Base-by-base conservation (phyloP, 2,888 invertebrate genomes). In the Argyresthia albistria region DNA sequence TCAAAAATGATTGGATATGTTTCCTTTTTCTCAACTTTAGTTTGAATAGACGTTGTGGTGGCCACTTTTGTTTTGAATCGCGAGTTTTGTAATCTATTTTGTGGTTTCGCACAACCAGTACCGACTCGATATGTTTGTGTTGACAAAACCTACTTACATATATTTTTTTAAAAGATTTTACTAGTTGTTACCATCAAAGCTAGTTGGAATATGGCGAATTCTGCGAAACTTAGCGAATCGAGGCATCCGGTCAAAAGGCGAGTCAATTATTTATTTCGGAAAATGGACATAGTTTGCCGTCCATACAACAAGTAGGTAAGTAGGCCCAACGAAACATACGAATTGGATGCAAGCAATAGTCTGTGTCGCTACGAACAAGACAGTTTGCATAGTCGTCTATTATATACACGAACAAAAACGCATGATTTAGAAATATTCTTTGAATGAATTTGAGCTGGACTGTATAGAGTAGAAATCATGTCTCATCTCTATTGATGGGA, bases 81-180 rank as follows among this genome's bases (percentile, higher is more conserved):
- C 63, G 67, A 63, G 61, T 68, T 65, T 66, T 68, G 64, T 63
- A 63, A 64, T 66, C 62, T 57, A 57, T 58, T 61, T 63, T 65
- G 68, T 65, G 65, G 25, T 69, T 70, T 67, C 64, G 66, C 72
- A 68, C 70, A 67, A 69, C n/a, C 62, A 66, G 69, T 63, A 55
- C 56, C 55, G 54, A 45, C 53, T 49, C 58, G 55, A 52, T 58
- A 59, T 69, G 66, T 67, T 70, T 71, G 74, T 69, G 73, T 67
- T 66, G 57, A 60, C 62, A 66, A 66, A 70, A 67, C 68, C 67
- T 59, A 25, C 25, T 61, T 9, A 39, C 66, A 70, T 72, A 72
- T 74, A 65, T 67, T 65, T 76, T 76, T 76, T 74, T 69, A 70
- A 69, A 66, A 64, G 59, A 39, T 73, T 73, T 76, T 72, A 73